Evolutionary conservation across 2,113 vertebrate species (phyloP).

Genomic region (Lontra canadensis): DNA sequence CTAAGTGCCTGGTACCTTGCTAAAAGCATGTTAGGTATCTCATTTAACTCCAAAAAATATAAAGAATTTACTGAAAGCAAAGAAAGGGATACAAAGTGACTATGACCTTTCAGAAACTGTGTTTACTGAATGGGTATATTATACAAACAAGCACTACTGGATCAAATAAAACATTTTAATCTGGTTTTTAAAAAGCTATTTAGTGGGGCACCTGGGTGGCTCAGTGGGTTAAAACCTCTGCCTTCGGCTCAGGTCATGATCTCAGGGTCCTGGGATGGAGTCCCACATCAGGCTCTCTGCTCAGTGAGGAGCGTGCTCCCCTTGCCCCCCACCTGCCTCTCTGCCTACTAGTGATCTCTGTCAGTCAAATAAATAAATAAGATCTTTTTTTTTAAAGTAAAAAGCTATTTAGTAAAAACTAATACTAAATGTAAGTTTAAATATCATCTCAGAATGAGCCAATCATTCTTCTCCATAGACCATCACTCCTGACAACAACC

Average conservation of each 20-base stretch:
- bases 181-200: not conserved
- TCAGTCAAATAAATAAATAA: no score
- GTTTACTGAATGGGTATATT: not conserved
- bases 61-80: constrained; percentile 38
- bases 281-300: no score
- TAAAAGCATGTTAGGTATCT: constrained; percentile 1
- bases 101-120: constrained; percentile 32
- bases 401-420: constrained; percentile 30
- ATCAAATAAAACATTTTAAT: constrained; percentile 28
- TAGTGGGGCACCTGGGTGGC: not conserved
- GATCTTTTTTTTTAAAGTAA: not conserved
- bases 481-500: not conserved
- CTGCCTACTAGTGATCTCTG: no score
- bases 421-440: constrained; percentile 9
- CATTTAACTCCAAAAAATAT: not conserved
- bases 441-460: not conserved
- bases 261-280: no score
- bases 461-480: constrained; percentile 19
- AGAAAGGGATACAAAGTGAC: not conserved
- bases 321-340: no score
- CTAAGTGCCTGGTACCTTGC: not conserved
- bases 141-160: not conserved
- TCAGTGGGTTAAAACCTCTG: no score
- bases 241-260: no score
- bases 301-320: no score